Conservation (phyloP, 2,797 vertebrate species). For the Falco peregrinus region DNA sequence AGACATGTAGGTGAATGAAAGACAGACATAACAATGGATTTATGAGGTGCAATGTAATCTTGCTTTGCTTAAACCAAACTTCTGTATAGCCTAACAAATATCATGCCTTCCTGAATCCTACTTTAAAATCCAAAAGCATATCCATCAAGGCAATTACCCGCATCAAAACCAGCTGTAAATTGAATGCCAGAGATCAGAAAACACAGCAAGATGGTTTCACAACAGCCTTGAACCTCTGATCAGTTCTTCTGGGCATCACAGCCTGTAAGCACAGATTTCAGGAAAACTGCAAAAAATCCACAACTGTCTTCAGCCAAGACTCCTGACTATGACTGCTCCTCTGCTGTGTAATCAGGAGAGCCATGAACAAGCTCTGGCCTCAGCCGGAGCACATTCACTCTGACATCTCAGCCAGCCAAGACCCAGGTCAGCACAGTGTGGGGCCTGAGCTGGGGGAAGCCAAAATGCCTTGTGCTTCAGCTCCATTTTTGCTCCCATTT, state of each 20-base stretch:
- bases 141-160: constrained; percentile 11
- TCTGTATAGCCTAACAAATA: constrained; percentile 2
- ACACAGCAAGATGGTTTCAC: not conserved
- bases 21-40: not conserved
- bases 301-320: not conserved
- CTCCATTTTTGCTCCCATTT: not conserved
- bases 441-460: not conserved
- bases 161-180: not conserved
- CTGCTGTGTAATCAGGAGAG: not conserved
- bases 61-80: not conserved
- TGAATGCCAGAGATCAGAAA: not conserved
- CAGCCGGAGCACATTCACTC: not conserved
- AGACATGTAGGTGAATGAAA: not conserved
- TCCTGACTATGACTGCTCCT: not conserved
- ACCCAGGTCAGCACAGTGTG: not conserved
- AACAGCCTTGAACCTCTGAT: not conserved
- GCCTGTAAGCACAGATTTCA: not conserved
- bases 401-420: not conserved
- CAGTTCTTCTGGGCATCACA: not conserved
- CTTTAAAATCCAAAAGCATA: not conserved
- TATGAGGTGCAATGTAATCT: not conserved
- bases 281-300: not conserved
- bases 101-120: not conserved
- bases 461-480: not conserved
- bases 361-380: not conserved